A percentile compares a stretch with the other conserved stretches of the same genome.
phyloP scores from a whole-genome alignment of 2,113 vertebrate species.

The Pitta sordida region DNA sequence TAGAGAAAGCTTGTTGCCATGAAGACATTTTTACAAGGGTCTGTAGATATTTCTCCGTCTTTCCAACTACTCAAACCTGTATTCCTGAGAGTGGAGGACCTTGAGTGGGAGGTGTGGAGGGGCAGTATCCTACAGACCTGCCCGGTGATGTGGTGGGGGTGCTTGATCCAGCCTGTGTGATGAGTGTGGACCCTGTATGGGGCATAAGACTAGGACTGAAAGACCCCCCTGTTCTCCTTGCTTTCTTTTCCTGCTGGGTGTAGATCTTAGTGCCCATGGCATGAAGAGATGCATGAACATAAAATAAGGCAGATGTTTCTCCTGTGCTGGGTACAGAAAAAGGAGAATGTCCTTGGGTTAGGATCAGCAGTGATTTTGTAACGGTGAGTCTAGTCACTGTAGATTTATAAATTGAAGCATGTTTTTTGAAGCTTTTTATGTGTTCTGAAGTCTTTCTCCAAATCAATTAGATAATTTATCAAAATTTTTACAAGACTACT shows the following conservation, averaged over 20 bases:
- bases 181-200: accelerated
- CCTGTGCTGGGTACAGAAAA: not conserved
- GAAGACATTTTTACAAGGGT: not conserved
- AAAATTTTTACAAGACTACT: not conserved
- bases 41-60: not conserved
- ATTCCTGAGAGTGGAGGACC: not conserved
- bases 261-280: not conserved
- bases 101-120: accelerated
- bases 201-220: not conserved
- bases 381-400: not conserved
- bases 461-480: not conserved
- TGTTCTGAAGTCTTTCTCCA: not conserved
- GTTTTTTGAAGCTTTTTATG: not conserved
- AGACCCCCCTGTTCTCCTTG: not conserved
- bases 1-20: not conserved
- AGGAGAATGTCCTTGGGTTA: not conserved
- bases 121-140: not conserved
- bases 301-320: not conserved
- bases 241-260: not conserved
- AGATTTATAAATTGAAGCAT: not conserved
- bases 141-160: accelerated
- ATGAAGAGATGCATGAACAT: not conserved
- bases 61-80: not conserved
- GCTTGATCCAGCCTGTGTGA: not conserved
- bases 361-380: not conserved